Base-by-base conservation (phyloP, 2,888 invertebrate species). In the Thecophora atra region DNA sequence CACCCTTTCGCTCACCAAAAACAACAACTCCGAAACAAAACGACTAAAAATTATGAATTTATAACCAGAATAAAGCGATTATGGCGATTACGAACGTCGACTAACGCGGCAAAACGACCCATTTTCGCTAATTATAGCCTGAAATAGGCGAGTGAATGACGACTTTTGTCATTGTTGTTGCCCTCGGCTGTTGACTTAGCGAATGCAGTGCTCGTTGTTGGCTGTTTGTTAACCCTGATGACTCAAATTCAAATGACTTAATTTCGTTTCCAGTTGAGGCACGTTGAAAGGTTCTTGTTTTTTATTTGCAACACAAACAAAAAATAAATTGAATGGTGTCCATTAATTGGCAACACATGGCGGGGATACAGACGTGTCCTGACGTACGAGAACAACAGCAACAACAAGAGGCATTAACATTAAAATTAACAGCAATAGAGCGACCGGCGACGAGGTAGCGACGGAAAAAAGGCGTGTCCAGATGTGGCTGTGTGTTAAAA, bases 321-420 rank as follows among this genome's bases (percentile, higher is more conserved):
- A 4, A 30, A 30, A 30, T 19, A 67, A 67, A 67, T 67, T 58
- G 47, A 69, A 62, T 69, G 69, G 82, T 84, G 84, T 83, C 82
- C 84, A 84, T 83, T 81, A 84, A 83, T 84, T 84, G 84, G 84
- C 84, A 84, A 79, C 74, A 76, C 72, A 62, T 63, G 47, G 67
- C 66, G 70, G 42, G 62, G 64, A 47, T 44, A 42, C 15, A 19
- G 44, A 68, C 62, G 67, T 24, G n/a, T 26, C 24, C 24, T n/a
- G 13, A 4, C 21, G 44, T 19, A 64, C 44, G 21, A 11, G 28
- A 64, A 7, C 24, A 44, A 44, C 44, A 47, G 8, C 11, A 47
- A 26, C 28, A 52, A 17, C 37, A 54, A 19, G 21, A 21, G 52
- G 30, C 66, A 52, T n/a, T 8, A 65, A 13, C 42, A 19, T 42